These are phyloP conservation scores for Flexamia atlantica DNA, from an alignment of 2,888 invertebrate genomes.

Conservation along the genomic window DNA sequence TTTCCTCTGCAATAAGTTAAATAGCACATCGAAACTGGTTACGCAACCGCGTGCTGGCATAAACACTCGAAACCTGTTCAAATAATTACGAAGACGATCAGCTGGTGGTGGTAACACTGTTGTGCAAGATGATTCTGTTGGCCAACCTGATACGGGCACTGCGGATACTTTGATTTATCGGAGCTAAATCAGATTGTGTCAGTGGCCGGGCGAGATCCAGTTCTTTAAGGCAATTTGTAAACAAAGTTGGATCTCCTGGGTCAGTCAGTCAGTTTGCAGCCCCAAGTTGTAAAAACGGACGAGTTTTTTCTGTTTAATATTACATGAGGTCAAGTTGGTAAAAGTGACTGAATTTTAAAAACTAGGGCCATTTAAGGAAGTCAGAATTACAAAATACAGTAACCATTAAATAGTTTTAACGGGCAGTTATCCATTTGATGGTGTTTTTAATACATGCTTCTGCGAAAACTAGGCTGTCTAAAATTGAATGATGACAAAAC, in stretches of 20 bases:
- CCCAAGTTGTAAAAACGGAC: neutral
- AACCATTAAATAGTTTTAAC: too few relatives aligned
- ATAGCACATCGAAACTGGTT: conserved; percentile 56
- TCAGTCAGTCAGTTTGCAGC: neutral
- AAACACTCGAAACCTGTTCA: conserved; percentile 55
- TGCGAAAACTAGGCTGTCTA: too few relatives aligned
- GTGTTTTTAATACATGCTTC: too few relatives aligned
- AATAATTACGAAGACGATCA: conserved; percentile 47
- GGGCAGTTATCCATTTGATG: too few relatives aligned
- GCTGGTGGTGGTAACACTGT: conserved; percentile 10
- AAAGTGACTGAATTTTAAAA: too few relatives aligned
- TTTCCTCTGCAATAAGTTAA: conserved; percentile 12
- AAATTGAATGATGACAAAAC: too few relatives aligned
- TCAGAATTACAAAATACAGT: too few relatives aligned
- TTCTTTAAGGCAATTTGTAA: conserved; percentile 28
- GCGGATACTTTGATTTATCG: conserved; percentile 7
- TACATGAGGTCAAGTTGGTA: neutral
- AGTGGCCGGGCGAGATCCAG: neutral
- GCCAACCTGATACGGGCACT: conserved; percentile 9
- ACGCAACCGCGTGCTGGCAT: conserved; percentile 28
- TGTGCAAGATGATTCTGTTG: conserved; percentile 18
- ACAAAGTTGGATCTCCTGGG: neutral
- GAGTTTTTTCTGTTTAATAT: conserved; percentile 15
- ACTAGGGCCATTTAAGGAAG: too few relatives aligned
- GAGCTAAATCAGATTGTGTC: neutral